Conservation (phyloP, 2,113 vertebrate genomes). For the Cololabis saira region DNA sequence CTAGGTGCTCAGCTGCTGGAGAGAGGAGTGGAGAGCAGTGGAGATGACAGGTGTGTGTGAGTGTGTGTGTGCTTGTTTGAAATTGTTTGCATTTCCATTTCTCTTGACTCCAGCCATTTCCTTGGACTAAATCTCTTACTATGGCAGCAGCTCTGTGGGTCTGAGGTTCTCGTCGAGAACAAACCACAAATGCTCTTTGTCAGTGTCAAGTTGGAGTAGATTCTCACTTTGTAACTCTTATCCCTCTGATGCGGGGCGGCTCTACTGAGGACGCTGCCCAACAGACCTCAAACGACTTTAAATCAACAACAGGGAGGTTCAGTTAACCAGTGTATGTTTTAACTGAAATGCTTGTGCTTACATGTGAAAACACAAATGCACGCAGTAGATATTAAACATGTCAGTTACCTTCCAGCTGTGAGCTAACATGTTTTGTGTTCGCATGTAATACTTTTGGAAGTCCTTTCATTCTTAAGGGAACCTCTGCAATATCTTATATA, state of each 20-base stretch:
- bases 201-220: constrained; percentile 7
- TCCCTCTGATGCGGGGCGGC: not conserved
- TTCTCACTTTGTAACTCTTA: constrained; percentile 20
- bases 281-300: too few species aligned
- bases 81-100: constrained; percentile 46
- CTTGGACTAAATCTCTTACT: constrained; percentile 36
- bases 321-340: too few species aligned
- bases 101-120: constrained; percentile 35
- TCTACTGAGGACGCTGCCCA: too few species aligned
- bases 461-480: too few species aligned
- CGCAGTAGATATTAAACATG: too few species aligned
- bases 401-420: too few species aligned
- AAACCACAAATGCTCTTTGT: constrained; percentile 4
- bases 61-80: constrained; percentile 36
- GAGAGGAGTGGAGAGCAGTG: constrained; percentile 23
- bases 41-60: not conserved
- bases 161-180: constrained; percentile 36
- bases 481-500: too few species aligned
- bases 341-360: too few species aligned
- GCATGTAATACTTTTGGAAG: too few species aligned
- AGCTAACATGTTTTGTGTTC: too few species aligned
- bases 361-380: too few species aligned
- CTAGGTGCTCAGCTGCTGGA: constrained; percentile 18
- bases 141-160: constrained; percentile 20
- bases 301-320: too few species aligned